phyloP scores from a whole-genome alignment of 2,888 invertebrate genomes.

The Hypena proboscidalis region DNA sequence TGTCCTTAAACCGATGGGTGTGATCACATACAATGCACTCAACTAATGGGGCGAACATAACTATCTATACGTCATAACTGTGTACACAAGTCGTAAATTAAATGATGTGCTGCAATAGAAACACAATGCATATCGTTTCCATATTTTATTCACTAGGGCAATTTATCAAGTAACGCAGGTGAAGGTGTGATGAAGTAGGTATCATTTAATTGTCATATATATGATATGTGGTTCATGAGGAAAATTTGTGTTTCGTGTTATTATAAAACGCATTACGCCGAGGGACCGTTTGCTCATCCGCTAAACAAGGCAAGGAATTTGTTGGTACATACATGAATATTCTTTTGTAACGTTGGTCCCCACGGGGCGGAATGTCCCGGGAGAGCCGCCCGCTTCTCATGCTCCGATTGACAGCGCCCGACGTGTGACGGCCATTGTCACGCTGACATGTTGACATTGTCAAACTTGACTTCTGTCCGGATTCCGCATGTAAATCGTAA shows the following conservation, averaged over 20 bases:
- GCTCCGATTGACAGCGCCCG: slow-evolving; percentile 76
- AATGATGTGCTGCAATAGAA: slow-evolving; percentile 29
- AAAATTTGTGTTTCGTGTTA: slow-evolving; percentile 17
- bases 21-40: slow-evolving; percentile 73
- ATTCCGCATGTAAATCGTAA: slow-evolving; percentile 77
- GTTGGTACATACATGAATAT: slow-evolving; percentile 50
- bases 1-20: slow-evolving; percentile 79
- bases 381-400: slow-evolving; percentile 75
- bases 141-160: slow-evolving; percentile 2
- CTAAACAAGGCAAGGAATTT: slow-evolving; percentile 63
- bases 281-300: slow-evolving; percentile 72
- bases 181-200: background rate
- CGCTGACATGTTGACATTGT: slow-evolving; percentile 82
- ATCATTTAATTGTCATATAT: too few relatives aligned
- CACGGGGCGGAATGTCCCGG: slow-evolving; percentile 57
- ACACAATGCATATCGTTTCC: slow-evolving; percentile 12
- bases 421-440: slow-evolving; percentile 82
- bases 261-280: slow-evolving; percentile 35
- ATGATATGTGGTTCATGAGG: background rate
- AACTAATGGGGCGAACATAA: slow-evolving; percentile 76
- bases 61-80: slow-evolving; percentile 71
- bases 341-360: slow-evolving; percentile 57
- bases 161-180: slow-evolving; percentile 4
- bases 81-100: slow-evolving; percentile 77
- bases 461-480: slow-evolving; percentile 83